Percentiles rank a stretch among this genome's conserved stretches.
Evolutionary conservation across 2,113 vertebrate species (phyloP).

Genomic region (Oreochromis tanganicae): DNA sequence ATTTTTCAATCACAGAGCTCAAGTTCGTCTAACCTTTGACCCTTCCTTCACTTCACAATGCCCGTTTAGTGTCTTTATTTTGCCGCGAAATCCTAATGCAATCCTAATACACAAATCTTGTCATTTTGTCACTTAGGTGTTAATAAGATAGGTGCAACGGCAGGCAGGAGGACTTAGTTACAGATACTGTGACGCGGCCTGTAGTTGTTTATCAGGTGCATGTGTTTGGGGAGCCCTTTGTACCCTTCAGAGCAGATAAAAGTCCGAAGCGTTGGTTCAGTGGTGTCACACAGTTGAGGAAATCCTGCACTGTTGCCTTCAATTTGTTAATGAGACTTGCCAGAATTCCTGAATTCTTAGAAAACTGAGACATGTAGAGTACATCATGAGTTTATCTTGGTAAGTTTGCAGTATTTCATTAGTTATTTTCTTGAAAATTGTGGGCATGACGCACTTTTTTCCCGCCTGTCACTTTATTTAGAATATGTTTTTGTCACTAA

Average conservation of each 20-base stretch:
- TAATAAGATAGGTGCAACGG: not conserved
- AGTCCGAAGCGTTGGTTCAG: not conserved
- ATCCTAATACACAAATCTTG: not conserved
- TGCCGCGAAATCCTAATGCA: not conserved
- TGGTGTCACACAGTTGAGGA: not conserved
- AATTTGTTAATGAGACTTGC: not conserved
- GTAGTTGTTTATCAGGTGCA: not conserved
- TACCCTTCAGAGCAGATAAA: conserved; percentile 57
- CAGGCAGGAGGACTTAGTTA: not conserved
- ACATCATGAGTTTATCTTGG: conserved; percentile 67
- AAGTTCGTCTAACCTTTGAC: not conserved
- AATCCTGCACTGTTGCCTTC: not conserved
- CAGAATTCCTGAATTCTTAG: not conserved
- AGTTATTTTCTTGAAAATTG: not conserved
- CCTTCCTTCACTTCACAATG: not conserved
- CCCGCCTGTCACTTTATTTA: not conserved
- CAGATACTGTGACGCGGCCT: not conserved
- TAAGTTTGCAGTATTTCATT: conserved; percentile 39
- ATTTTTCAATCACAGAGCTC: not conserved
- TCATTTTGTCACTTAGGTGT: not conserved
- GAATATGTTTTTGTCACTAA: not conserved
- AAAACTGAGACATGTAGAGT: conserved; percentile 19
- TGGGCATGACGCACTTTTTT: not conserved
- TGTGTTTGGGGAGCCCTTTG: conserved; percentile 61
- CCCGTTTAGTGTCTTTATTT: not conserved